phyloP scores from a whole-genome alignment of 2,888 invertebrate genomes.

The Tenthredo amoena region DNA sequence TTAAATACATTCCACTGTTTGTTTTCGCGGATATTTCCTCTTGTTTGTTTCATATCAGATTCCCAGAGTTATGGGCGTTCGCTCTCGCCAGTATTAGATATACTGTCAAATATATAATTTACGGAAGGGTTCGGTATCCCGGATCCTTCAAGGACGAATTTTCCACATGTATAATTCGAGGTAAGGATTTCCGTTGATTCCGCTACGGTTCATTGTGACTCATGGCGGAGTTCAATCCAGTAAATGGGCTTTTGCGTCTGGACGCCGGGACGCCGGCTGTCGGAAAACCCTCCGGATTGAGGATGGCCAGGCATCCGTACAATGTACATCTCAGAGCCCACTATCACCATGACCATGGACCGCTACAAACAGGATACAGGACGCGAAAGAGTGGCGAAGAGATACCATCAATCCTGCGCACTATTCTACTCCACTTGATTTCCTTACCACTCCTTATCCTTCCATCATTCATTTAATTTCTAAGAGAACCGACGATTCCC shows the following conservation, averaged over 20 bases:
- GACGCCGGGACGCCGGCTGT: constrained; percentile 32
- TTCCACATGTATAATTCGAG: not conserved
- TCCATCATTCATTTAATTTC: constrained; percentile 14
- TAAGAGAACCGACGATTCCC: not conserved
- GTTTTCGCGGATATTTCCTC: not conserved
- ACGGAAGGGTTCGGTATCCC: not conserved
- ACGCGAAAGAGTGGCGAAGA: constrained; percentile 3
- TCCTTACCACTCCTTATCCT: not conserved
- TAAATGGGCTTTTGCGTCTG: constrained; percentile 28
- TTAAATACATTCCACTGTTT: constrained; percentile 9
- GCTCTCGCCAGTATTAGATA: constrained; percentile 1
- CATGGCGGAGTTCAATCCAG: constrained; percentile 27
- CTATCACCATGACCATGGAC: constrained; percentile 5
- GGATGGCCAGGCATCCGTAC: constrained; percentile 15
- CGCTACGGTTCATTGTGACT: constrained; percentile 37
- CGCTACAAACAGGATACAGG: constrained; percentile 13
- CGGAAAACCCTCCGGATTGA: constrained; percentile 18
- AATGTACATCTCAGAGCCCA: not conserved
- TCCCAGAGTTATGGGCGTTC: not conserved
- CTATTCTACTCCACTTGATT: not conserved
- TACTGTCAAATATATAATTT: constrained; percentile 8
- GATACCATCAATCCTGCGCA: constrained; percentile 35
- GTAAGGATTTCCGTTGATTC: constrained; percentile 8
- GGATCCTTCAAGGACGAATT: constrained; percentile 3
- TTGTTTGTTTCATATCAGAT: constrained; percentile 40